Base-by-base conservation (phyloP, 2,888 invertebrate species). In the Amitus sp. region DNA sequence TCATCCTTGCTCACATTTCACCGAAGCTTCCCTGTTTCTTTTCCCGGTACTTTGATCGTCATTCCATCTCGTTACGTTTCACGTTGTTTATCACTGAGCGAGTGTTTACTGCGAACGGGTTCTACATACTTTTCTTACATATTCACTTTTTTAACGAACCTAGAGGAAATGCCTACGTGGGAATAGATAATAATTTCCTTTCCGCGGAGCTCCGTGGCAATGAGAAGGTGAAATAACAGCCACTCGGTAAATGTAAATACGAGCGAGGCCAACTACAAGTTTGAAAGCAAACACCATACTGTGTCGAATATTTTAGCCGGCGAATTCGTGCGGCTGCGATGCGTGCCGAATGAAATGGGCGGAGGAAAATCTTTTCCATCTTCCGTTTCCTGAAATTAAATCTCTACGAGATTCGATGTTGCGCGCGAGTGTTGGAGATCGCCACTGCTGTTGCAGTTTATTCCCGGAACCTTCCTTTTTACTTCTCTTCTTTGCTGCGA, bases 1-100 rank as follows among this genome's bases (percentile, higher is more conserved):
- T 27, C 30, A 27, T 18, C 58, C 66, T 68, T 64, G 65, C 64
- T 64, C 60, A 54, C 48, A 40, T 67, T 62, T 63, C 52, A 55
- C 62, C n/a, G 55, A 49, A 60, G 42, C 69, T 73, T 73, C 73
- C 73, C 70, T 68, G 68, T 70, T 71, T 69, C 62, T 65, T 69
- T 67, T 49, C 18, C 49, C 46, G 39, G 49, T 18, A 27, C 40
- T 46, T 57, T 39, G 47, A 53, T n/a, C 48, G 48, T 64, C 60
- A 61, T 48, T 57, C 54, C 61, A 48, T 45, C 65, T 65, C 54
- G 65, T 65, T 65, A 65, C 65, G 58, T 61, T 61, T 65, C 60
- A 57, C 64, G 64, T 65, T 60, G 51, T 54, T 65, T 65, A 60
- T 64, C 59, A 42, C 10, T 54, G 64, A 37, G 4, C 33, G 37